Base-by-base conservation (phyloP, 2,888 invertebrate species). In the Andrena chrysosceles region DNA sequence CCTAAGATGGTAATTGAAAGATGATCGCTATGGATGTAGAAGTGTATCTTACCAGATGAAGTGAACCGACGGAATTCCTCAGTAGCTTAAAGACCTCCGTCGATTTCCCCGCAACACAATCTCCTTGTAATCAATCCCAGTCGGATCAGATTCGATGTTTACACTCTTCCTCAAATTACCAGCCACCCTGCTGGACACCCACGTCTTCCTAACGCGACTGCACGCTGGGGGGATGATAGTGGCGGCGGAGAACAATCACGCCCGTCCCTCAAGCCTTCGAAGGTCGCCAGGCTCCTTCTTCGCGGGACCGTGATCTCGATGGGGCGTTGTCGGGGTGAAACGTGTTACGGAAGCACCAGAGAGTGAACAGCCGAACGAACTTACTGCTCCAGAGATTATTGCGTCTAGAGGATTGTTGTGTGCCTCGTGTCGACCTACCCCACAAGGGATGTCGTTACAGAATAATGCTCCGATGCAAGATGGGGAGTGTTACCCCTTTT, bases 361-460 rank as follows among this genome's bases (percentile, higher is more conserved):
- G 0, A 42, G 7, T 0, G 35, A 8, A 20, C 49, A n/a, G 16
- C 52, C 26, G 29, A 66, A 49, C 31, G 48, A 64, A 78, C 87
- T 76, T 77, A 48, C 54, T 20, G 13, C 16, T n/a, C 2, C 6
- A 20, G 42, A 29, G 33, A 80, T 69, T 81, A 81, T 73, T 83
- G 72, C 60, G 74, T 68, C 76, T 78, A 48, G 10, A 13, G 23
- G 56, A 70, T 73, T 26, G 42, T 59, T 74, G 70, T 66, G 23
- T 74, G n/a, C 49, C 75, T 80, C 85, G 74, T 70, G 84, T 86
- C 89, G 92, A 92, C 90, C 92, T 92, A 91, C 89, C 90, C 87
- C 90, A 90, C 91, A 89, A 88, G 89, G 83, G 85, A 87, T 83
- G 81, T 81, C 84, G 91, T 89, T 89, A 88, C 87, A 89, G 91